These are phyloP conservation scores for Mesitornis unicolor DNA, from an alignment of 2,113 vertebrate genomes.

Conservation along the genomic window DNA sequence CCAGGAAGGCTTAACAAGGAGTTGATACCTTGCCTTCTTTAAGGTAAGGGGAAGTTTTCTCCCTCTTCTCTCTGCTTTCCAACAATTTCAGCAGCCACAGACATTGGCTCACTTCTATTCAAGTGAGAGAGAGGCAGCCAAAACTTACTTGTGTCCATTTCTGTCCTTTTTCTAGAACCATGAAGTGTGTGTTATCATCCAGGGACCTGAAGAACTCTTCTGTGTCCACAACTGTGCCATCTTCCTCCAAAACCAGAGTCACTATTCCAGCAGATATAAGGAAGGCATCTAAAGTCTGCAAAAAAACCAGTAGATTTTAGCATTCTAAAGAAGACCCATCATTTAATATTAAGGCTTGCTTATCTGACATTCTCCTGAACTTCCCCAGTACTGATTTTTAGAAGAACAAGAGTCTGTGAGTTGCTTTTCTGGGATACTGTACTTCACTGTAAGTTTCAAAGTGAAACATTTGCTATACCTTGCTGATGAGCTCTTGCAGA, in stretches of 20 bases:
- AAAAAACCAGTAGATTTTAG: not conserved
- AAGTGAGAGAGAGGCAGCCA: not conserved
- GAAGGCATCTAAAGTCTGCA: conserved; percentile 78
- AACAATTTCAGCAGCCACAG: not conserved
- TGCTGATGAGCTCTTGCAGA: conserved; percentile 79
- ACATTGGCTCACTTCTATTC: not conserved
- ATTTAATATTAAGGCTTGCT: not conserved
- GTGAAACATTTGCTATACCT: conserved; percentile 63
- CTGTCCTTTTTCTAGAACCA: conserved; percentile 81
- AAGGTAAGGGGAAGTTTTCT: not conserved
- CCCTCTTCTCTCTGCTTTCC: not conserved
- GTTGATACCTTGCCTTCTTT: not conserved
- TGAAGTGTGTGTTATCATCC: conserved; percentile 76
- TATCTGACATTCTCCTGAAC: not conserved
- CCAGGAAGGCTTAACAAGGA: not conserved
- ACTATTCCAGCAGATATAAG: conserved; percentile 70
- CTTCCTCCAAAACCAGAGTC: conserved; percentile 86
- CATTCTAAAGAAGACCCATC: not conserved
- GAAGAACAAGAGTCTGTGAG: not conserved
- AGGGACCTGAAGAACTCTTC: conserved; percentile 85
- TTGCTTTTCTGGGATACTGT: not conserved
- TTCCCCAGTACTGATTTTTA: not conserved
- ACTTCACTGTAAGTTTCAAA: not conserved
- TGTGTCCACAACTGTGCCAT: conserved; percentile 85
- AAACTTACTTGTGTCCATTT: conserved; percentile 80